Percentiles rank a stretch among this genome's conserved stretches.
Evolutionary conservation across 2,113 vertebrate species (phyloP).

Genomic region (Grallaria varia): DNA sequence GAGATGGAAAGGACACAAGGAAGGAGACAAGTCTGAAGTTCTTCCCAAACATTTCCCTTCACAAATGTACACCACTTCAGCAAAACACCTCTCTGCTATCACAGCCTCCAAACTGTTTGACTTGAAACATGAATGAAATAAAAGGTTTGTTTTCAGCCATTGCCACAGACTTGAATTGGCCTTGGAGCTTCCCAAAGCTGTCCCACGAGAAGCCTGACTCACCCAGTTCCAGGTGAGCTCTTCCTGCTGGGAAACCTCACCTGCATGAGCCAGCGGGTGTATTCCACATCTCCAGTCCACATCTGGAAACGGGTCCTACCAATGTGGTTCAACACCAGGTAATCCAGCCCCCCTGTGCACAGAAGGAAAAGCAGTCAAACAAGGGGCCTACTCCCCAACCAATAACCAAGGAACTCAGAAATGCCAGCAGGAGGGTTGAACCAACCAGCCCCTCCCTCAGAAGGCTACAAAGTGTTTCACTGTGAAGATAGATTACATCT

Average conservation of each 20-base stretch:
- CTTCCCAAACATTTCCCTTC: background rate
- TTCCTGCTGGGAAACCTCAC: constrained; percentile 56
- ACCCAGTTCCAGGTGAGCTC: background rate
- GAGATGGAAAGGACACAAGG: background rate
- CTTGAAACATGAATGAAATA: background rate
- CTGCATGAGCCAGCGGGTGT: constrained; percentile 81
- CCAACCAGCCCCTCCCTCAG: background rate
- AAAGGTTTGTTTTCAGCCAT: background rate
- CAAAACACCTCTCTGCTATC: background rate
- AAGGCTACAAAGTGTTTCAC: background rate
- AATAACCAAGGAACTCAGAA: background rate
- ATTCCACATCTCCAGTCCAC: constrained; percentile 79
- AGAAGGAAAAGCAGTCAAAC: background rate
- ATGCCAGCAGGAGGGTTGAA: background rate
- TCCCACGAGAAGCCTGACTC: background rate
- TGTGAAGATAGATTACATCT: background rate
- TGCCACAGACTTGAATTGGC: background rate
- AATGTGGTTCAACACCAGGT: constrained; percentile 84
- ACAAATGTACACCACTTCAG: background rate
- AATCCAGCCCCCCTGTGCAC: constrained; percentile 80
- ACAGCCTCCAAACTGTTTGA: background rate
- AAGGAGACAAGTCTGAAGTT: background rate
- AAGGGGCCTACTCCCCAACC: background rate
- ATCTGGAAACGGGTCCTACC: constrained; percentile 71
- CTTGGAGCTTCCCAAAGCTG: background rate